A percentile compares a stretch with the other conserved stretches of the same genome.
Evolutionary conservation across 2,888 invertebrate species (phyloP).

Genomic region (Apodemia duryi): DNA sequence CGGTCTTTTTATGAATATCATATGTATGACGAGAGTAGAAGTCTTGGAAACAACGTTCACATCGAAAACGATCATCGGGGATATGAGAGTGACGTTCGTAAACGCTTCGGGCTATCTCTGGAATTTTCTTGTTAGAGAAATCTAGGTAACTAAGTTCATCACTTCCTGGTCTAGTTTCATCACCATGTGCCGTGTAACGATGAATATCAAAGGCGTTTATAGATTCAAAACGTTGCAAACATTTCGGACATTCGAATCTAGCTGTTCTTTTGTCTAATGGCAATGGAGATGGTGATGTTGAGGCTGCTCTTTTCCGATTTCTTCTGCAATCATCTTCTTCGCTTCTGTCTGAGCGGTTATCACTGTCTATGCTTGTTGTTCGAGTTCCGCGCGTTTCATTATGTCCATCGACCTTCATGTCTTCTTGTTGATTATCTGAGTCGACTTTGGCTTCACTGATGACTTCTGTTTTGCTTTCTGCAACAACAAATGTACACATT

Average conservation of each 20-base stretch:
- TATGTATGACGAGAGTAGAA: slow-evolving; percentile 85
- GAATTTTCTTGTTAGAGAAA: slow-evolving; percentile 88
- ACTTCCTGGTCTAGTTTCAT: slow-evolving; percentile 81
- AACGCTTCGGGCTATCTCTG: slow-evolving; percentile 86
- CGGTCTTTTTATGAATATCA: slow-evolving; percentile 81
- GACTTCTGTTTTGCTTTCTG: slow-evolving; percentile 76
- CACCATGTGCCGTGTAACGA: slow-evolving; percentile 81
- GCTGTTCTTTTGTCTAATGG: slow-evolving; percentile 63
- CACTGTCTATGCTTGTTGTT: slow-evolving; percentile 74
- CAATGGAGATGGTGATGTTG: slow-evolving; percentile 56
- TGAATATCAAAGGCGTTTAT: slow-evolving; percentile 86
- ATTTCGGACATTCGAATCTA: slow-evolving; percentile 83
- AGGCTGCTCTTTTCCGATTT: slow-evolving; percentile 62
- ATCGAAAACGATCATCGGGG: slow-evolving; percentile 82
- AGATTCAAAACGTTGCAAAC: slow-evolving; percentile 86
- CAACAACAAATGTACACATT: slow-evolving; percentile 65
- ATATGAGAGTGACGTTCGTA: slow-evolving; percentile 83
- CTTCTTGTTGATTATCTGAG: slow-evolving; percentile 43
- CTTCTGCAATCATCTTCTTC: slow-evolving; percentile 62
- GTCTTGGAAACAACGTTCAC: slow-evolving; percentile 84
- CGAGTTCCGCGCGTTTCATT: slow-evolving; percentile 54
- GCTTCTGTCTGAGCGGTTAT: slow-evolving; percentile 78
- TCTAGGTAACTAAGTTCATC: slow-evolving; percentile 88
- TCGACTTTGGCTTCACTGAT: slow-evolving; percentile 71
- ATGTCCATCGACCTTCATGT: slow-evolving; percentile 51